Evolutionary conservation across 2,797 vertebrate genomes (phyloP), one percentile per base, ranked within the genome.

Genomic region (Naso thynnoides): DNA sequence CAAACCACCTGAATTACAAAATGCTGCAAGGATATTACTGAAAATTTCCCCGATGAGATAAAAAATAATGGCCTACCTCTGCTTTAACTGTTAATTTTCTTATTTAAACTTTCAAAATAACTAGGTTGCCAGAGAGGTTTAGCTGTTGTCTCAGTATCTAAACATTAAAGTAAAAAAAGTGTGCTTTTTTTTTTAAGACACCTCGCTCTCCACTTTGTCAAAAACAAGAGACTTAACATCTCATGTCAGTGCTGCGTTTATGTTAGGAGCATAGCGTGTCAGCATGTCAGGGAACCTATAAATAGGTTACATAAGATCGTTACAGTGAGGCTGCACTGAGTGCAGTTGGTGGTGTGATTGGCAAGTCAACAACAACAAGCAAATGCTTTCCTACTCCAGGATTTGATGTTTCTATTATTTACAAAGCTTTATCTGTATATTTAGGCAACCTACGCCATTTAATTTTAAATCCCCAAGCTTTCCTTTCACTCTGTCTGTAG

Each of bases 311-410:
- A 63, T 79, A 84, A 86, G n/a, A 63, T 31, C 39, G 63, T 36
- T 49, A 49, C 14, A 61, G 6, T 26, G 36, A 64, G 14, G 52
- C 45, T 36, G 26, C 15, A 15, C 50, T 62, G 16, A 54, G 13
- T n/a, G 18, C 62, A 85, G 50, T 70, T 73, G 81, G 55, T 55
- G 2, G 1, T 44, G 48, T 76, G 79, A 86, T 82, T 75, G 86
- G 56, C 5, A 13, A 16, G 36, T 50, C 1, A 1, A 47, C 65
- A 66, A 64, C 61, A 53, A 29, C 54, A 44, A 73, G n/a, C 29
- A 42, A 54, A 33, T 2, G 9, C 3, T 23, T 26, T 48, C 29
- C 52, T 63, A 5, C 33, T 33, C 16, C 36, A 8, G 45, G 58
- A 67, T 57, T 65, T 66, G 7, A 64, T 60, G 54, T 26, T 61